Evolutionary conservation across 2,888 invertebrate species (phyloP).

Genomic region (Muschampia plurimacula): DNA sequence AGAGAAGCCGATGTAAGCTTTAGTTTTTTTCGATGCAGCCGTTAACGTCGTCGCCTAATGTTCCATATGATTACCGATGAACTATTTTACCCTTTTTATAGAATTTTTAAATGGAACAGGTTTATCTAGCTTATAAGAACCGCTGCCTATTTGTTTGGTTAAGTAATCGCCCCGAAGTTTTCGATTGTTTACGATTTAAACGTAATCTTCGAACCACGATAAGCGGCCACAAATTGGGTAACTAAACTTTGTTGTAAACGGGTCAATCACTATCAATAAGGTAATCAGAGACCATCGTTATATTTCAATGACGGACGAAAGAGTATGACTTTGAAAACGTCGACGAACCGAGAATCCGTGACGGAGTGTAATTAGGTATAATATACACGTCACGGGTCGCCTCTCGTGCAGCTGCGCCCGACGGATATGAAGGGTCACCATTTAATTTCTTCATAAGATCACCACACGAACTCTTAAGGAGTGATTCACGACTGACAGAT

Average conservation of each 20-base stretch:
- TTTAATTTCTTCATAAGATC: slow-evolving; percentile 77
- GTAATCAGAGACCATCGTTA: slow-evolving; percentile 45
- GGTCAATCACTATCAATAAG: slow-evolving; percentile 47
- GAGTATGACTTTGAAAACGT: slow-evolving; percentile 36
- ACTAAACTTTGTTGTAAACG: slow-evolving; percentile 43
- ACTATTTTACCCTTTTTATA: slow-evolving; percentile 37
- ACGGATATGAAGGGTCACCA: slow-evolving; percentile 82
- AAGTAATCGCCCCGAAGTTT: slow-evolving; percentile 33
- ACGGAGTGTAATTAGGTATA: slow-evolving; percentile 64
- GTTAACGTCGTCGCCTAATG: slow-evolving; percentile 15
- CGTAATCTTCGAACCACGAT: slow-evolving; percentile 31
- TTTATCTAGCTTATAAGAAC: slow-evolving; percentile 22
- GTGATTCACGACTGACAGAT: slow-evolving; percentile 84
- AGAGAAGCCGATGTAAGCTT: slow-evolving; percentile 22
- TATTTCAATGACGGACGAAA: slow-evolving; percentile 29
- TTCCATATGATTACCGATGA: slow-evolving; percentile 19
- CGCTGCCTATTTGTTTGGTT: slow-evolving; percentile 31
- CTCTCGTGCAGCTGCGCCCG: slow-evolving; percentile 68
- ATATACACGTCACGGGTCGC: slow-evolving; percentile 64
- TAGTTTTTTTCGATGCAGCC: slow-evolving; percentile 14
- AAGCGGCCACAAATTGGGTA: slow-evolving; percentile 33
- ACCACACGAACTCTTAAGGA: slow-evolving; percentile 69
- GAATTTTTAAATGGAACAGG: slow-evolving; percentile 27
- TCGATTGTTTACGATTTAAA: slow-evolving; percentile 38
- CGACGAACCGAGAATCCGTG: slow-evolving; percentile 47